Evolutionary conservation across 92 coral and sea anemone species (phyloP).

Genomic region (Nematostella vectensis): DNA sequence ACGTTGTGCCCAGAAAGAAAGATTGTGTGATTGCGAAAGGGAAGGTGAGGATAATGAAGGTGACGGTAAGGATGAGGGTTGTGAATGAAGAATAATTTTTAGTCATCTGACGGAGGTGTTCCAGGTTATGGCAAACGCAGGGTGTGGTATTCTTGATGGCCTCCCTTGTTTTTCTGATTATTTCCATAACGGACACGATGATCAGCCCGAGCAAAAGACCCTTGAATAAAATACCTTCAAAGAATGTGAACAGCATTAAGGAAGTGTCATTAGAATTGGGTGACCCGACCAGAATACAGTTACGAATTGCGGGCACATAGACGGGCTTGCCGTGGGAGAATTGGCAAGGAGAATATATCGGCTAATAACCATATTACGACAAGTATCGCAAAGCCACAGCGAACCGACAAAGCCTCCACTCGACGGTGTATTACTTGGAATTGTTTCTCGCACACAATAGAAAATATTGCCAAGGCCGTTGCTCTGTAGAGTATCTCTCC

Average conservation of each 20-base stretch:
- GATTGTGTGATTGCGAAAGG: slow-evolving; percentile 4
- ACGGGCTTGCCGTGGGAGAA: not conserved
- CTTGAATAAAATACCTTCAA: slow-evolving; percentile 10
- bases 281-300: slow-evolving; percentile 7
- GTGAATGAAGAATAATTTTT: slow-evolving; percentile 18
- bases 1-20: not conserved
- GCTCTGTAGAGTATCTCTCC: slow-evolving; percentile 17
- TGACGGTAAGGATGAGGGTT: slow-evolving; percentile 4
- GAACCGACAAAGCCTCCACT: not conserved
- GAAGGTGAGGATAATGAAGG: slow-evolving; percentile 2
- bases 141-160: too few relatives aligned
- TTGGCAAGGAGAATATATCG: slow-evolving; percentile 10
- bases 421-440: slow-evolving; percentile 4
- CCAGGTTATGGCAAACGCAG: not conserved
- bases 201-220: slow-evolving; percentile 1
- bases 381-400: not conserved
- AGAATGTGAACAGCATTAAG: not conserved
- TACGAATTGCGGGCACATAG: slow-evolving; percentile 1
- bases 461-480: slow-evolving; percentile 3
- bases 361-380: slow-evolving; percentile 6
- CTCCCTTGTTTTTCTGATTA: too few relatives aligned
- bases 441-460: slow-evolving; percentile 16
- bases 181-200: slow-evolving; percentile 7
- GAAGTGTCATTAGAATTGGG: not conserved
- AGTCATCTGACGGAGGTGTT: slow-evolving; percentile 3